phyloP scores from a whole-genome alignment of 2,888 invertebrate species.

The Latheticus oryzae region DNA sequence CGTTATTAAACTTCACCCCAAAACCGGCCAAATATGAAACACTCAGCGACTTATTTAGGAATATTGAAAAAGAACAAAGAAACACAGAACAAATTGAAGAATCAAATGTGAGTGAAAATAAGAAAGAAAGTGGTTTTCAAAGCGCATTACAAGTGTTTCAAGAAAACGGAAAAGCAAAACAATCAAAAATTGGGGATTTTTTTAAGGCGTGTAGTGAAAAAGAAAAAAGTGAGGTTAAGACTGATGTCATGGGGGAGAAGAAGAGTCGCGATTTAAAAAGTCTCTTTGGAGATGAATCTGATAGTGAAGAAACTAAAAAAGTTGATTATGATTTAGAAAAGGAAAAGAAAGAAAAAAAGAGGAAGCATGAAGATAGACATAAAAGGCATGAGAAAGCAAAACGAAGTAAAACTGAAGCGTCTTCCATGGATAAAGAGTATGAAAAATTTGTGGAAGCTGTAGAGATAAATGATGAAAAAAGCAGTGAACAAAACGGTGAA shows the following conservation, averaged over 20 bases:
- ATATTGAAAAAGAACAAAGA: slow-evolving; percentile 59
- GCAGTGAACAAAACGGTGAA: slow-evolving; percentile 34
- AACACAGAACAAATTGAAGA: too few species aligned
- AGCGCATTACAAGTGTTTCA: not conserved
- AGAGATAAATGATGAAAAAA: slow-evolving; percentile 34
- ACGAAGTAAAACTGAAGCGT: slow-evolving; percentile 23
- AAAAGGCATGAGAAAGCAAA: slow-evolving; percentile 45
- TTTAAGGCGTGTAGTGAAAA: slow-evolving; percentile 48
- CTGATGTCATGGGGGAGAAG: slow-evolving; percentile 42
- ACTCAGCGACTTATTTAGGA: slow-evolving; percentile 68
- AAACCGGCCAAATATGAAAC: slow-evolving; percentile 66
- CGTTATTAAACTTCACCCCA: slow-evolving; percentile 70
- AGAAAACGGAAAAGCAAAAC: not conserved
- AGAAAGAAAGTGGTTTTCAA: not conserved
- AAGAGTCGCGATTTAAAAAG: slow-evolving; percentile 44
- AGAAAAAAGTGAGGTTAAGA: slow-evolving; percentile 36
- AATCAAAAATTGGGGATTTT: slow-evolving; percentile 33
- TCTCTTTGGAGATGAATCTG: slow-evolving; percentile 49
- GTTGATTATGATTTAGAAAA: slow-evolving; percentile 22
- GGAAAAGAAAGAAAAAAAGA: slow-evolving; percentile 34
- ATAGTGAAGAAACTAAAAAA: slow-evolving; percentile 32
- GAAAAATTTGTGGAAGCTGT: slow-evolving; percentile 30
- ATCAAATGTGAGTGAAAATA: slow-evolving; percentile 22
- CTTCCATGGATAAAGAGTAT: slow-evolving; percentile 36
- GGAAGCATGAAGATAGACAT: slow-evolving; percentile 30